phyloP scores from a whole-genome alignment of 2,797 vertebrate species.

The Gallinago nigripennis region DNA sequence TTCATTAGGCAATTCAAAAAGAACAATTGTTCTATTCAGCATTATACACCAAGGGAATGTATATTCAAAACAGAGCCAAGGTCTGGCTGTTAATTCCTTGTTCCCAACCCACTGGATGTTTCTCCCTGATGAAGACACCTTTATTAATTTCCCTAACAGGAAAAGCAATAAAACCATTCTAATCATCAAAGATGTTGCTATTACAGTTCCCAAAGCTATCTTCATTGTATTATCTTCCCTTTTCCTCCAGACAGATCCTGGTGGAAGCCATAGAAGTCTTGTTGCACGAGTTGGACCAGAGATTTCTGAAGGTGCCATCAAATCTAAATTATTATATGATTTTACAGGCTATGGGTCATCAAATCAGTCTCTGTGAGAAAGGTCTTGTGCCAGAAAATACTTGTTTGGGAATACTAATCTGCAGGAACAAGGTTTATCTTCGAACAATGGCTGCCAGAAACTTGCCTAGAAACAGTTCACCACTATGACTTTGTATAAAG shows the following conservation, averaged over 20 bases:
- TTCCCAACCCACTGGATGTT: not conserved
- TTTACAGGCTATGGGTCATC: not conserved
- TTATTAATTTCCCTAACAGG: not conserved
- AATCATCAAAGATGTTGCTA: not conserved
- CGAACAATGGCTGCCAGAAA: not conserved
- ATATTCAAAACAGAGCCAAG: not conserved
- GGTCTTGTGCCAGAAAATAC: not conserved
- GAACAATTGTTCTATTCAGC: slow-evolving; percentile 4
- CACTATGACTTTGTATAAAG: not conserved
- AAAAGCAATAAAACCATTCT: not conserved
- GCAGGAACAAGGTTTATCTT: not conserved
- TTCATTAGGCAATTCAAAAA: slow-evolving; percentile 11
- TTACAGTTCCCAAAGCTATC: not conserved
- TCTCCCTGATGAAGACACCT: not conserved
- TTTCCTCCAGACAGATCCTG: not conserved
- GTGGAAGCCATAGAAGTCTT: not conserved
- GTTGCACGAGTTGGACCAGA: not conserved
- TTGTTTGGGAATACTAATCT: not conserved
- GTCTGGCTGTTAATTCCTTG: not conserved
- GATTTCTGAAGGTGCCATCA: not conserved
- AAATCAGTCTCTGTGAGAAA: not conserved
- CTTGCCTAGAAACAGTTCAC: not conserved
- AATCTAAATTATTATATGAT: not conserved
- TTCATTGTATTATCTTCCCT: not conserved
- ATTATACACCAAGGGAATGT: not conserved